phyloP scores from a whole-genome alignment of 2,113 vertebrate species.

The Elaphurus davidianus region DNA sequence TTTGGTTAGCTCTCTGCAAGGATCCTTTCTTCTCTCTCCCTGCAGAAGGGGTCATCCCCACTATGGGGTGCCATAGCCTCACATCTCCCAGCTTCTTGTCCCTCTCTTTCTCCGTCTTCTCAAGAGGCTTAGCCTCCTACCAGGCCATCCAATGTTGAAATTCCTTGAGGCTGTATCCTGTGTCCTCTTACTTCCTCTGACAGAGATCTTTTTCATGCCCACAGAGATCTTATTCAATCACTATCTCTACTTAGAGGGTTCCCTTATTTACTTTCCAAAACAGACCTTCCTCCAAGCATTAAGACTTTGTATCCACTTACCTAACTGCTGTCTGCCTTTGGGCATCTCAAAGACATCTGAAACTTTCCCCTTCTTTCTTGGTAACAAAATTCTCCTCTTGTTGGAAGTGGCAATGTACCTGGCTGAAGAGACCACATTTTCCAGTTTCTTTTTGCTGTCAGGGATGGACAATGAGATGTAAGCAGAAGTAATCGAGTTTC shows the following conservation, averaged over 20 bases:
- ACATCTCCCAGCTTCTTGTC: neutral
- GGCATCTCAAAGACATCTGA: neutral
- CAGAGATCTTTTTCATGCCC: neutral
- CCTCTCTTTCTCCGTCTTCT: neutral
- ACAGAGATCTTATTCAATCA: neutral
- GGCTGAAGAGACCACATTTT: slow-evolving; percentile 5
- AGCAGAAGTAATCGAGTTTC: neutral
- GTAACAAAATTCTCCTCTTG: neutral
- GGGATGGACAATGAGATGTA: neutral
- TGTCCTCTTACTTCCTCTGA: neutral
- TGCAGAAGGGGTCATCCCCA: neutral
- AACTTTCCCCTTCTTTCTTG: neutral
- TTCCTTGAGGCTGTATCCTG: neutral
- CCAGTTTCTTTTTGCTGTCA: neutral
- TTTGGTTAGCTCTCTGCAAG: neutral
- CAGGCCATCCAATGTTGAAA: neutral
- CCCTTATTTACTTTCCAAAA: neutral
- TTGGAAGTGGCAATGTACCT: neutral
- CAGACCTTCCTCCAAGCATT: neutral
- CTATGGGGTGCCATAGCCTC: neutral
- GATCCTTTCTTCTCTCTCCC: neutral
- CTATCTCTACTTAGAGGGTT: neutral
- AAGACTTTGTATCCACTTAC: neutral
- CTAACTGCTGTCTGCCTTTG: neutral
- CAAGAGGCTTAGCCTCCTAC: neutral